Base-by-base conservation (phyloP, 2,888 invertebrate species). In the Pegoplata infirma region DNA sequence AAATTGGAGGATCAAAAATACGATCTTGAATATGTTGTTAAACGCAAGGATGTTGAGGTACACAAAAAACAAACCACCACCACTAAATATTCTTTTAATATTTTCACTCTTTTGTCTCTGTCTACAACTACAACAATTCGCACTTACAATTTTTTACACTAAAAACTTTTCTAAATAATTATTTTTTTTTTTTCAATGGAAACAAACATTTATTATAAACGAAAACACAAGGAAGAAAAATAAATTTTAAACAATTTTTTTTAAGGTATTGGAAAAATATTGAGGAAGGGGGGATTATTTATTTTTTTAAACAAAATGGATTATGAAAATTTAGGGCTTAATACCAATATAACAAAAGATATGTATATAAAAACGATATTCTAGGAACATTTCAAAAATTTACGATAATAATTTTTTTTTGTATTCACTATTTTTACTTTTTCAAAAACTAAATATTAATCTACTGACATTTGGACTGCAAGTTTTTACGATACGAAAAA, bases 21-120 rank as follows among this genome's bases (percentile, higher is more conserved):
- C 92, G 99, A 99, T 94, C 93, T 98, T 94, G 99, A 99, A 93
- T 95, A 96, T 93, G 92, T 96, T 92, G 98, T 98, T 91, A 96
- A 96, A 92, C 95, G 96, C 93, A 99, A 99, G 95, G 99, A 99
- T 91, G 94, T 94, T 91, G 97, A 98, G 97, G 98, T 98, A 95
- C 93, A 93, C 89, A 86, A 81, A 87, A 78, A 81, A 63, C 63
- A 63, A 63, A 51, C 23, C 55, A 47, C 19, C 47, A 36, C 64
- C 68, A 78, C 68, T 68, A 68, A 58, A 32, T 32, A 10, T 28
- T 16, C n/a, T 8, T 68, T 53, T 66, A 21, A 36, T 68, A 19
- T 32, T 59, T 47, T 40, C 12, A 49, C 66, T 51, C 16, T 55
- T 16, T 51, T 19, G n/a, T 47, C 23, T 28, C 14, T n/a, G n/a